phyloP scores from a whole-genome alignment of 2,888 invertebrate genomes.

The Drosophila testacea region DNA sequence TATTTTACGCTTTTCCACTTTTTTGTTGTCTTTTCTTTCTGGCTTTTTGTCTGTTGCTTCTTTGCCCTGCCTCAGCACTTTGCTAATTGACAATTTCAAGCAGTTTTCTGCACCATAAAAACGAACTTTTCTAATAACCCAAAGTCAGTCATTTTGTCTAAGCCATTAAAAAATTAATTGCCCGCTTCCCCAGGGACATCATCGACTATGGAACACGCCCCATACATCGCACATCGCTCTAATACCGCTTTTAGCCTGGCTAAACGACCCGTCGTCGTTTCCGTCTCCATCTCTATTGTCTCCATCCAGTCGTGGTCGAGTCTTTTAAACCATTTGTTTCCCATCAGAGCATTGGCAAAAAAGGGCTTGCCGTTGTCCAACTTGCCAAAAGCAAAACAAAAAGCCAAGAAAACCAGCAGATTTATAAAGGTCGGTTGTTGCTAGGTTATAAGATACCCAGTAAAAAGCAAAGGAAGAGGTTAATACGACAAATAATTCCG shows the following conservation, averaged over 20 bases:
- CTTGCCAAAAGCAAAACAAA: constrained; percentile 54
- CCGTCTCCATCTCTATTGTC: not conserved
- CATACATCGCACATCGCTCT: constrained; percentile 69
- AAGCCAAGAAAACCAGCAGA: constrained; percentile 28
- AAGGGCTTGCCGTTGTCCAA: constrained; percentile 66
- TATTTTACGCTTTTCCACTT: not conserved
- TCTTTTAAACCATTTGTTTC: constrained; percentile 54
- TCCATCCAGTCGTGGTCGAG: constrained; percentile 12
- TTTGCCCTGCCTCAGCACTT: constrained; percentile 53
- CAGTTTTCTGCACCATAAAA: constrained; percentile 52
- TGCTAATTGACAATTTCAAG: constrained; percentile 74
- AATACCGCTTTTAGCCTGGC: constrained; percentile 68
- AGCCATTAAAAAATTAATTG: constrained; percentile 81
- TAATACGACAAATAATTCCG: too few species aligned
- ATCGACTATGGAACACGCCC: constrained; percentile 58
- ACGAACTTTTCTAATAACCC: constrained; percentile 70
- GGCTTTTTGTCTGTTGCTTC: constrained; percentile 4
- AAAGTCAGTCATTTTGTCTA: constrained; percentile 74
- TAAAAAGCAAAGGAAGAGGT: not conserved
- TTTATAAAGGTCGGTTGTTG: not conserved
- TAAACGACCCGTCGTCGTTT: constrained; percentile 52
- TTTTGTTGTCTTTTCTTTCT: not conserved
- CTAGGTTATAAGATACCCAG: constrained; percentile 24
- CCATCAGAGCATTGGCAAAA: constrained; percentile 49
- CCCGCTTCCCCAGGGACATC: constrained; percentile 60